Evolutionary conservation across 2,797 vertebrate genomes (phyloP), one percentile per base, ranked within the genome.

Genomic region (Chanos chanos): DNA sequence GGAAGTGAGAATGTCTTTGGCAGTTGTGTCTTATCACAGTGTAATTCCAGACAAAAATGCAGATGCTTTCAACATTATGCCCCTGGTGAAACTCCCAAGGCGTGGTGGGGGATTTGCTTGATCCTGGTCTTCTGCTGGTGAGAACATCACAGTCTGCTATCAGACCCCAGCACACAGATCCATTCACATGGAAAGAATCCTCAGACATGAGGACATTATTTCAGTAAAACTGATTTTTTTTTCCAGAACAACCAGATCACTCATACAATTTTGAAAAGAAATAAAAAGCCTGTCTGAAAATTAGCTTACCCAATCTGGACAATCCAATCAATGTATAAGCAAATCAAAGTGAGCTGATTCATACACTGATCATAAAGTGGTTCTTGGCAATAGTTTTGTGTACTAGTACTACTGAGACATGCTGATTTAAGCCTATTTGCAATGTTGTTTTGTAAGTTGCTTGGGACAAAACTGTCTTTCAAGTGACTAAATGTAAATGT

Each of bases 1-100:
- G 77, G n/a, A 45, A 63, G 49, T 75, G 77, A 83, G 66, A 28
- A 15, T 67, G 64, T 71, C 34, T 72, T 77, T 84, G 74, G 79
- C 71, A 22, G 7, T 1, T 0, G 40, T 60, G 31, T 66, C 48
- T 44, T 65, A 56, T 68, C n/a, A 39, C 66, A 45, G 74, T 76
- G 73, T 70, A 70, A 73, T 68, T 66, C 47, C 0, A 44, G 53
- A 51, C 70, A 54, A 44, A 22, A 33, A 64, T 31, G 37, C 76
- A 72, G 49, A 71, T 69, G 64, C 66, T 79, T 72, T 73, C 65
- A 65, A 84, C 66, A 68, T 75, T 72, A 71, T 31, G 45, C 57
- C 40, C 58, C 36, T 72, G 61, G 48, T 24, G 68, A 61, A 39
- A 56, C 56, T 43, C 66, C 27, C 16, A 27, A 63, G 58, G 25